Evolutionary conservation across 2,113 vertebrate genomes (phyloP), one percentile per base, ranked within the genome.

Genomic region (Noctilio leporinus): DNA sequence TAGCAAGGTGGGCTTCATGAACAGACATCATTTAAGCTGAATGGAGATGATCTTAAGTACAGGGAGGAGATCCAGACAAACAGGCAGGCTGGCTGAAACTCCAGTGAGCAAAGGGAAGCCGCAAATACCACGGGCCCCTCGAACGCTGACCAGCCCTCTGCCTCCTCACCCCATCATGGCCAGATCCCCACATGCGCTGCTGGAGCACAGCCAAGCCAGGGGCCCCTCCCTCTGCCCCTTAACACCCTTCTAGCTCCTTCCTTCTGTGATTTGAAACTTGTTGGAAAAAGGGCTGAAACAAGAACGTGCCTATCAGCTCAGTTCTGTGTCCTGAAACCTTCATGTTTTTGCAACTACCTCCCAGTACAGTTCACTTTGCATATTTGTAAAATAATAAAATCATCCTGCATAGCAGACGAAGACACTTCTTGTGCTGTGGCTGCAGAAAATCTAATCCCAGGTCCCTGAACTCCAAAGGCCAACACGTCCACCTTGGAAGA

Each of bases 111-210:
- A 62, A 64, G 65, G 53, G 47, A 26, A n/a, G 28, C 47, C 67
- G 47, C 51, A 43, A 49, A 55, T n/a, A 78, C 7, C n/a, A 17
- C 30, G 0, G 0, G 35, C 16, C 26, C 20, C 15, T 10, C 7
- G 64, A 19, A 47, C 35, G 20, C 10, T 12, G 15, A 5, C 2
- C 15, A 5, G n/a, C 35, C 38, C 7, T 7, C 40, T 0, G 12
- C 5, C n/a, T 28, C 4, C 16, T 28, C 20, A 1, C 4, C 7
- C 11, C 28, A 9, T 8, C 3, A 0, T 1, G 7, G n/a, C 33
- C 76, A 53, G 62, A n/a, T 7, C 14, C 20, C 26, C 10, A 20
- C 0, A 0, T 4, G 19, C 70, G 35, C 40, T 9, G 9, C 20
- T 1, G 5, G n/a, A 15, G n/a, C 16, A 38, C 2, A 12, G 24